Conservation (phyloP, 2,113 vertebrate species). For the Willisornis vidua region DNA sequence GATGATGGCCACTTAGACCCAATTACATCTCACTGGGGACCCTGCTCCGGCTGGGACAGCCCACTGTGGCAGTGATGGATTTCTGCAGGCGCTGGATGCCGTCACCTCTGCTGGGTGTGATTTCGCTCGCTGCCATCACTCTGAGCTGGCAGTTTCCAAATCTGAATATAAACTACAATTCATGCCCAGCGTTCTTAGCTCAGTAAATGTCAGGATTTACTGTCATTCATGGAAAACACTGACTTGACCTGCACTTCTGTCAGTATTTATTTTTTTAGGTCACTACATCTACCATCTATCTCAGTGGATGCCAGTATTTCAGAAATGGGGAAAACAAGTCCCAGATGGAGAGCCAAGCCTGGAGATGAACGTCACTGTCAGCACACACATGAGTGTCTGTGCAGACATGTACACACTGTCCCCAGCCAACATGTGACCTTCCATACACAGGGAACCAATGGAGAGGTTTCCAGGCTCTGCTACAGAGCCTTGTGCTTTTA, state of each 20-base stretch:
- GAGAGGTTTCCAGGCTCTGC: neutral
- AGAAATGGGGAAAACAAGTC: neutral
- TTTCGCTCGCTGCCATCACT: neutral
- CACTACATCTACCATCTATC: neutral
- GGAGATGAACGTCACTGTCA: neutral
- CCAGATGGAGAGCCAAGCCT: neutral
- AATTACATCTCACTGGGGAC: neutral
- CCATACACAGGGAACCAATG: fast-evolving
- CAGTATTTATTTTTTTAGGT: conserved; percentile 8
- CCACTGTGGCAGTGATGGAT: neutral
- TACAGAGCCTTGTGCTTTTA: neutral
- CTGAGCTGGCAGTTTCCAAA: neutral
- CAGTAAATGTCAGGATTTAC: conserved; percentile 7
- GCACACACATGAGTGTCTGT: fast-evolving
- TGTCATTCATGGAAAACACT: neutral
- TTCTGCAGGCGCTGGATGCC: neutral
- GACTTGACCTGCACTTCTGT: neutral
- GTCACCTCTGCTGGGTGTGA: neutral
- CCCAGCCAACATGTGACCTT: fast-evolving
- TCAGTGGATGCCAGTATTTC: neutral
- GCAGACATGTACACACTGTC: fast-evolving
- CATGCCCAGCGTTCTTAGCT: neutral
- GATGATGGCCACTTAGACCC: neutral
- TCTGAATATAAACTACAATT: neutral
- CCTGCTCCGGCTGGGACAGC: neutral